Evolutionary conservation across 2,797 vertebrate species (phyloP), one percentile per base, ranked within the genome.

Genomic region (Tadarida brasiliensis): DNA sequence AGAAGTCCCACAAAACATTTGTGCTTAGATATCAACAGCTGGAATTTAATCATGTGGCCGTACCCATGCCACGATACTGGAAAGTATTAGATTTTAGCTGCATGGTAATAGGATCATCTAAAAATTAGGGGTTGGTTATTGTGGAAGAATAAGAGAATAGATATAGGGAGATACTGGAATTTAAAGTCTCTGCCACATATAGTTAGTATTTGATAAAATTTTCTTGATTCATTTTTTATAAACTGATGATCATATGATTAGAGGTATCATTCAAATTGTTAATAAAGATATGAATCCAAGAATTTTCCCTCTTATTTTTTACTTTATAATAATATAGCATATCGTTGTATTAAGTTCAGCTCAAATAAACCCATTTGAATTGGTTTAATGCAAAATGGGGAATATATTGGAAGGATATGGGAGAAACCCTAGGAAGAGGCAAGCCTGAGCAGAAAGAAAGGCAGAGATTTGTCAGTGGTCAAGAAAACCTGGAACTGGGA

Each of bases 341-440:
- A 86, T 35, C 16, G 59, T 67, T 82, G 5, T 30, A 76, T 67
- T 91, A 73, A 80, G 70, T 89, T 11, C 5, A 73, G 28, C 47
- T 70, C 84, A 95, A 94, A 68, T 89, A 86, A 96, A 85, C 26
- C 11, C 35, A 90, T 28, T 11, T 94, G 49, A 93, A 94, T 94
- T 44, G 56, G 54, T 11, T 94, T 91, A 78, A 78, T 80, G 26
- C 10, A 91, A 93, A 80, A 71, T 51, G 22, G 54, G 47, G 20
- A 67, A 35, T 78, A 86, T 90, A 91, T 54, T 70, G 28, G 57
- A 84, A 91, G 22, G 15, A 47, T 56, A 67, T 11, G n/a, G 44
- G 65, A 22, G 7, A 85, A 95, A 92, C 7, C 5, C 61, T 80
- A 74, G 65, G 74, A 89, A 65, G 63, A 93, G 68, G 28, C 14